These are phyloP conservation scores for Erebia ligea DNA, from an alignment of 2,888 invertebrate genomes.

Conservation along the genomic window DNA sequence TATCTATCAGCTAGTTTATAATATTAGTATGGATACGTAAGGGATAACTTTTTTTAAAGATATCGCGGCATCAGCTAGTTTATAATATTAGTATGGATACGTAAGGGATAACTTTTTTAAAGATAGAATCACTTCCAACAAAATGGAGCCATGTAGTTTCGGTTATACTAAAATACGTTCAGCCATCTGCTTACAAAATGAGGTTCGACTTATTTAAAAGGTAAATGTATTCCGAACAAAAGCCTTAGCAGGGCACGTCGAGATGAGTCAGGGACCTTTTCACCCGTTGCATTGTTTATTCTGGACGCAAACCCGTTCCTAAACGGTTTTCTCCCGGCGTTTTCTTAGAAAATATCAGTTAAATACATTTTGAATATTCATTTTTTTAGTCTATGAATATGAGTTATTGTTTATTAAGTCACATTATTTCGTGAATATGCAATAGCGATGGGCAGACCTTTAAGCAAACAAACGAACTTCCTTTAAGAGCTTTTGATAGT, in stretches of 20 bases:
- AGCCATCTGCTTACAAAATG: constrained; percentile 35
- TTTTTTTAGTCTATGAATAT: constrained; percentile 21
- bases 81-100: too few species aligned
- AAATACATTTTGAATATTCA: constrained; percentile 60
- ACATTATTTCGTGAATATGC: neutral
- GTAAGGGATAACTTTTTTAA: neutral
- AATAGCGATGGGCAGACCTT: neutral
- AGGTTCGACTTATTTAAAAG: constrained; percentile 50
- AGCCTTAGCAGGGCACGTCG: constrained; percentile 53
- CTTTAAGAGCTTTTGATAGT: too few species aligned
- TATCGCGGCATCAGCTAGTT: too few species aligned
- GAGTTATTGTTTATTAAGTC: constrained; percentile 1
- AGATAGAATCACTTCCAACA: constrained; percentile 24
- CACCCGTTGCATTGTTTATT: constrained; percentile 70
- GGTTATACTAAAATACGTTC: constrained; percentile 37
- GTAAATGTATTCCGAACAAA: constrained; percentile 75
- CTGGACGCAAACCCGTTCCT: constrained; percentile 64
- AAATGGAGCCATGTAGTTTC: constrained; percentile 31
- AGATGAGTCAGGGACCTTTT: constrained; percentile 79
- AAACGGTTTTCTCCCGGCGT: constrained; percentile 63
- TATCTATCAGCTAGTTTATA: too few species aligned
- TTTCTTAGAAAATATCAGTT: constrained; percentile 56
- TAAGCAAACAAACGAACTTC: too few species aligned
- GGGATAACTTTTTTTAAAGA: too few species aligned
- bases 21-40: too few species aligned